Conservation (phyloP, 2,113 vertebrate genomes). For the Crotalus horridus region DNA sequence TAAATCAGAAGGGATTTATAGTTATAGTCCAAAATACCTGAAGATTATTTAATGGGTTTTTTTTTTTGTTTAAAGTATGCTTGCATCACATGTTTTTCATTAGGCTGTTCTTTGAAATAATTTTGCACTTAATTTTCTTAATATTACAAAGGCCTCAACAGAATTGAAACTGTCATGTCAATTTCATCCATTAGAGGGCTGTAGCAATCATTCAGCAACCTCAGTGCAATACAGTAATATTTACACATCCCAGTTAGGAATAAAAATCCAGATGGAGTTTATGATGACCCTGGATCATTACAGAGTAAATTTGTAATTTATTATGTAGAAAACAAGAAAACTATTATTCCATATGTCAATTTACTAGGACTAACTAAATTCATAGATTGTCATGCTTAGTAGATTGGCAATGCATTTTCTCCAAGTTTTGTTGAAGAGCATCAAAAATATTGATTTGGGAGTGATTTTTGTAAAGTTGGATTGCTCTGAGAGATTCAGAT, state of each 20-base stretch:
- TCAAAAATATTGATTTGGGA: not conserved
- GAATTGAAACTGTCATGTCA: not conserved
- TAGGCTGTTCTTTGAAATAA: not conserved
- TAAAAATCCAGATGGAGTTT: not conserved
- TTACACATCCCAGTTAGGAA: not conserved
- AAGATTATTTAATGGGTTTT: not conserved
- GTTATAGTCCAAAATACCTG: not conserved
- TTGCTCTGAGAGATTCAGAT: not conserved
- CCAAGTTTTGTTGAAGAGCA: not conserved
- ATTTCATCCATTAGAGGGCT: constrained; percentile 21
- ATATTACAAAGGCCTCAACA: not conserved
- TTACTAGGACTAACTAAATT: not conserved
- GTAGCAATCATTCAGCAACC: not conserved
- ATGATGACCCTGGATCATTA: not conserved
- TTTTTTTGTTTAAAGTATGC: not conserved
- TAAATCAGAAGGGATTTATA: not conserved
- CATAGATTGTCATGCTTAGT: not conserved
- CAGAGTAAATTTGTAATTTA: not conserved
- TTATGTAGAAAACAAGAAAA: not conserved
- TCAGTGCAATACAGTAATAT: not conserved
- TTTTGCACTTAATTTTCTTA: not conserved
- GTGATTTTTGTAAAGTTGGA: not conserved
- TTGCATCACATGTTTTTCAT: not conserved
- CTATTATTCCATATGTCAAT: not conserved
- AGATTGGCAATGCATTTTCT: not conserved